Conservation (phyloP, 2,888 invertebrate genomes). For the Eulithis prunata region DNA sequence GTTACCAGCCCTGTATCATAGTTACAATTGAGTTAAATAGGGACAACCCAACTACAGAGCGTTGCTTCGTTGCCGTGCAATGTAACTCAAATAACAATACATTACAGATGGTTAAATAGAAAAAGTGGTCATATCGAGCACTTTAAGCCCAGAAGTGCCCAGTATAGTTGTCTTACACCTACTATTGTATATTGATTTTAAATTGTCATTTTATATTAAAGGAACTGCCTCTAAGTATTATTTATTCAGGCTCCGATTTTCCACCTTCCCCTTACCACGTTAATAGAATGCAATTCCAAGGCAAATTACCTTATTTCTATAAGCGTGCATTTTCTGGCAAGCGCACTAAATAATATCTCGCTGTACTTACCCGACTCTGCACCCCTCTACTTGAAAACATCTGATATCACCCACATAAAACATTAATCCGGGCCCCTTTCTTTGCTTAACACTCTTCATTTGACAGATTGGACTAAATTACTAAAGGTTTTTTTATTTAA, state of each 20-base stretch:
- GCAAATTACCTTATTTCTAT: conserved; percentile 29
- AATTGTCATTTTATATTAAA: neutral
- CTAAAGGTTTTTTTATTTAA: conserved; percentile 80
- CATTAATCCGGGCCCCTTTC: conserved; percentile 76
- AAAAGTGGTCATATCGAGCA: no score
- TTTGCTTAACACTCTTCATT: conserved; percentile 83
- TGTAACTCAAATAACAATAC: no score
- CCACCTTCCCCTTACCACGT: conserved; percentile 14
- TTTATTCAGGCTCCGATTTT: conserved; percentile 15
- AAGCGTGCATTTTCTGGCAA: conserved; percentile 28
- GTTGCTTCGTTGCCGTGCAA: no score
- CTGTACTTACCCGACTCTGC: conserved; percentile 40
- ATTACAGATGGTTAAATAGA: no score
- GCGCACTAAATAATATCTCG: conserved; percentile 42
- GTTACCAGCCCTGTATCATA: no score
- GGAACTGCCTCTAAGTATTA: conserved; percentile 14
- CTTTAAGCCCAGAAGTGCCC: no score
- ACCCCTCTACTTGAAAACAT: conserved; percentile 60
- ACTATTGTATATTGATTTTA: neutral
- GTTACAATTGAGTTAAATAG: no score
- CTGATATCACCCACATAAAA: conserved; percentile 70
- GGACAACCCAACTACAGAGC: no score
- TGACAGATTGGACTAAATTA: conserved; percentile 83
- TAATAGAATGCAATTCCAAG: conserved; percentile 28
- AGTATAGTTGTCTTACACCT: no score